Evolutionary conservation across 2,797 vertebrate species (phyloP).

Genomic region (Poecilia gillii): DNA sequence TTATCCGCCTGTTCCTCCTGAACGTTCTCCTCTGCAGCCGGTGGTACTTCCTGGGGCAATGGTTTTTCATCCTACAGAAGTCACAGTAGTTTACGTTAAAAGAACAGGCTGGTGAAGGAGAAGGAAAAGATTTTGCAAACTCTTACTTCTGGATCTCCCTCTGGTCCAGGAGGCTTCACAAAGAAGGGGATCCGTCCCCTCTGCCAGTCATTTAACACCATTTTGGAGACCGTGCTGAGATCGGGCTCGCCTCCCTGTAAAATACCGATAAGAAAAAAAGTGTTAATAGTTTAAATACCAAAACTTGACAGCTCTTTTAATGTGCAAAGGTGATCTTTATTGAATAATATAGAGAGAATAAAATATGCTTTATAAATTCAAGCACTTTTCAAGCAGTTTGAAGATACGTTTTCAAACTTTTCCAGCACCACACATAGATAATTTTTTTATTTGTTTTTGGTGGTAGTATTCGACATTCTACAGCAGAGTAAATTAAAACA

Average conservation of each 20-base stretch:
- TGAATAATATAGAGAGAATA: neutral
- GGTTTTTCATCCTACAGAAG: conserved; percentile 48
- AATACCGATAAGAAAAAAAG: conserved; percentile 18
- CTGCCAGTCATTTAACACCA: conserved; percentile 99
- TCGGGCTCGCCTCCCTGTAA: conserved; percentile 96
- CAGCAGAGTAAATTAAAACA: too few relatives aligned
- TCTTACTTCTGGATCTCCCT: conserved; percentile 82
- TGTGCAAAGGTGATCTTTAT: neutral
- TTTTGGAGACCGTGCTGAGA: conserved; percentile 91
- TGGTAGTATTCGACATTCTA: too few relatives aligned
- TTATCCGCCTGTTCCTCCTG: conserved; percentile 58
- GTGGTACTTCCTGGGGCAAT: conserved; percentile 38
- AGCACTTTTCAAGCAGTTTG: neutral
- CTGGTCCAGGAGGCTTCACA: conserved; percentile 90
- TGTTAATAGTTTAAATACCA: conserved; percentile 2
- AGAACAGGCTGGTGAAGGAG: neutral
- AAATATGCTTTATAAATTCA: neutral
- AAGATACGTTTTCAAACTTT: too few relatives aligned
- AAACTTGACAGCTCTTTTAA: neutral
- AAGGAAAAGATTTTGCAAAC: neutral
- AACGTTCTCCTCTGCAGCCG: conserved; percentile 31
- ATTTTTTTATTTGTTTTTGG: too few relatives aligned
- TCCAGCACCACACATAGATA: too few relatives aligned
- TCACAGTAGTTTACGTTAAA: neutral
- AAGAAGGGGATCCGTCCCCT: conserved; percentile 97